These are phyloP conservation scores for Drosophila meridionalis DNA, from an alignment of 2,888 invertebrate genomes.

Conservation along the genomic window DNA sequence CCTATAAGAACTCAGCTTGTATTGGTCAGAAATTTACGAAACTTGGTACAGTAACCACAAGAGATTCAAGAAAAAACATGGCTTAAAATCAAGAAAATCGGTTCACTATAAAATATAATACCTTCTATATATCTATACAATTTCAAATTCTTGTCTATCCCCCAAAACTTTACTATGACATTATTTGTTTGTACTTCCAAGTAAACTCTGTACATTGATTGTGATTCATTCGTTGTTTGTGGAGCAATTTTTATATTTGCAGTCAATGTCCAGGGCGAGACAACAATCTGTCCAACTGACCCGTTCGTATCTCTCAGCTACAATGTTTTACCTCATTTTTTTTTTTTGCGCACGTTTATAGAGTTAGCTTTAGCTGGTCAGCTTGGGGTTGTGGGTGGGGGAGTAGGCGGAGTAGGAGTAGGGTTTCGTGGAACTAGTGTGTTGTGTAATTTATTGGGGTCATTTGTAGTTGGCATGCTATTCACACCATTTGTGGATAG, in stretches of 20 bases:
- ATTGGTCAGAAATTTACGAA: too few relatives aligned
- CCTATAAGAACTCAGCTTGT: background rate
- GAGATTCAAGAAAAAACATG: too few relatives aligned
- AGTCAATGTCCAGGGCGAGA: slow-evolving; percentile 8
- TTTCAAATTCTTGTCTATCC: background rate
- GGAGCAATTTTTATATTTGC: slow-evolving; percentile 32
- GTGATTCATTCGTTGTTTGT: slow-evolving; percentile 35
- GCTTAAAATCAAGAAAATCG: background rate
- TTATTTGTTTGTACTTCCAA: background rate
- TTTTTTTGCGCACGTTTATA: background rate
- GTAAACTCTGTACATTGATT: slow-evolving; percentile 10
- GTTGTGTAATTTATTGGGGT: slow-evolving; percentile 74
- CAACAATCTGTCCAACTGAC: slow-evolving; percentile 37
- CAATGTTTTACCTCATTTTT: slow-evolving; percentile 16
- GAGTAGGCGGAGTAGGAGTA: background rate
- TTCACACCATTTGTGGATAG: slow-evolving; percentile 51
- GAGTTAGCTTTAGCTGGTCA: slow-evolving; percentile 8
- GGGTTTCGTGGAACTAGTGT: slow-evolving; percentile 14
- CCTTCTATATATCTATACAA: background rate
- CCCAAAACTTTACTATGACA: background rate
- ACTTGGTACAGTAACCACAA: too few relatives aligned
- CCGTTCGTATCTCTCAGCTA: slow-evolving; percentile 17
- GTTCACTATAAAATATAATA: background rate
- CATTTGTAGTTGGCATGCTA: slow-evolving; percentile 56
- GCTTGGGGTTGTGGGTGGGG: background rate